Evolutionary conservation across 2,797 vertebrate species (phyloP).

Genomic region (Serranus cabrilla): DNA sequence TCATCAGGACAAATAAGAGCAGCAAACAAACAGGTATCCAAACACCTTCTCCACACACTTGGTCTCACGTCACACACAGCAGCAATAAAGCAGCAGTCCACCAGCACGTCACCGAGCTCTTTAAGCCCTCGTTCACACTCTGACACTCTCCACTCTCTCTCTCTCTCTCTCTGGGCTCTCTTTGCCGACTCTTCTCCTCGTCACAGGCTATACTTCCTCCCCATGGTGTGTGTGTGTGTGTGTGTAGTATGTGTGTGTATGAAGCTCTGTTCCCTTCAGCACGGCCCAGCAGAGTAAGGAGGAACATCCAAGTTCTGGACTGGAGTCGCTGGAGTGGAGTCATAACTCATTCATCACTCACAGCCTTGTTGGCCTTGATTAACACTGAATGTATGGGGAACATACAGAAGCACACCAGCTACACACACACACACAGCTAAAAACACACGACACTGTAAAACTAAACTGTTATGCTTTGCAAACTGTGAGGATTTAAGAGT

Average conservation of each 20-base stretch:
- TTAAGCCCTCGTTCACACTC: conserved; percentile 59
- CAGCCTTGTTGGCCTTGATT: not conserved
- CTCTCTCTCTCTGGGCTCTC: conserved; percentile 55
- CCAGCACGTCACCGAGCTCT: conserved; percentile 59
- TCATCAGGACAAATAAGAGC: conserved; percentile 27
- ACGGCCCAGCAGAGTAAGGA: conserved; percentile 57
- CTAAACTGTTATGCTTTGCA: too few relatives aligned
- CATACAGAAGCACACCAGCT: not conserved
- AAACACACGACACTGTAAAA: not conserved
- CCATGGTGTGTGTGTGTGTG: conserved; percentile 47
- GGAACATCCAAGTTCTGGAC: conserved; percentile 66
- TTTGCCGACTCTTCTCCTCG: conserved; percentile 53
- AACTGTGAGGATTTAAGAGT: too few relatives aligned
- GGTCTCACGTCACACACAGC: conserved; percentile 54
- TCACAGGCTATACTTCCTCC: conserved; percentile 79
- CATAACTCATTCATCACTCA: conserved; percentile 16
- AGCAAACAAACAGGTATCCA: conserved; percentile 51
- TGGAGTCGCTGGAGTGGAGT: conserved; percentile 78
- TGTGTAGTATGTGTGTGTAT: conserved; percentile 48
- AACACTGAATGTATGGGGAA: not conserved
- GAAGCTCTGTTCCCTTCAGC: conserved; percentile 69
- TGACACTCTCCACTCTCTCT: conserved; percentile 57
- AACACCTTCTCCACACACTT: conserved; percentile 55
- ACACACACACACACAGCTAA: not conserved
- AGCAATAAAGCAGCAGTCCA: conserved; percentile 49